phyloP scores from a whole-genome alignment of 2,888 invertebrate genomes.

The Alsophila aescularia region DNA sequence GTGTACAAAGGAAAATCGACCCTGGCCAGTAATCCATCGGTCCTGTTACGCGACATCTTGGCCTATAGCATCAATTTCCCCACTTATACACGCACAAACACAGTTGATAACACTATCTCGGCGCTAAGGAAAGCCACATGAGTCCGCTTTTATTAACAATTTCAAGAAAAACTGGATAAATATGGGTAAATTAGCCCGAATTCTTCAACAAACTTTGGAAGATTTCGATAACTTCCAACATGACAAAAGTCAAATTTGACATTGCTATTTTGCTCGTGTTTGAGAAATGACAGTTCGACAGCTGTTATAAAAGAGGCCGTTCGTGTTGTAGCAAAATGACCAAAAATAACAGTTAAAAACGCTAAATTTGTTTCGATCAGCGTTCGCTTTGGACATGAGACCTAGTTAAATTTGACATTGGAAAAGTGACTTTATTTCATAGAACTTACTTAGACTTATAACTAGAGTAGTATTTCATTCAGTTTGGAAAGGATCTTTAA shows the following conservation, averaged over 20 bases:
- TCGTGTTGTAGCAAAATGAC: no score
- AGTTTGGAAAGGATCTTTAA: no score
- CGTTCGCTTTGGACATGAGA: no score
- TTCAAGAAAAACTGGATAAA: conserved; percentile 52
- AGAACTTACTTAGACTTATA: no score
- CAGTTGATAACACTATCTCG: conserved; percentile 53
- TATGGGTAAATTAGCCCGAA: conserved; percentile 60
- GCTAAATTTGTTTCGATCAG: no score
- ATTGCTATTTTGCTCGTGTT: no score
- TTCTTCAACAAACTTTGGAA: conserved; percentile 64
- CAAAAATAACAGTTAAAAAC: no score
- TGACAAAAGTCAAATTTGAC: conserved; percentile 75
- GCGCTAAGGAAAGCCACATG: conserved; percentile 54
- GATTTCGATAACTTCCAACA: conserved; percentile 71
- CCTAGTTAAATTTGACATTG: no score
- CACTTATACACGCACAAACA: conserved; percentile 44
- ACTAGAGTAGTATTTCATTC: no score
- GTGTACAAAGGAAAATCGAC: conserved; percentile 97
- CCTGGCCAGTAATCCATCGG: conserved; percentile 91
- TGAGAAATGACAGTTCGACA: no score
- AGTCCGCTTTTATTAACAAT: conserved; percentile 59
- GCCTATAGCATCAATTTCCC: conserved; percentile 61
- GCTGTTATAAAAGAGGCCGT: neutral
- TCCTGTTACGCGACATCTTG: conserved; percentile 77
- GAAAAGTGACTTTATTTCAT: no score